These are phyloP conservation scores for Bhutanitis thaidina DNA, from an alignment of 2,888 invertebrate genomes.

Conservation along the genomic window DNA sequence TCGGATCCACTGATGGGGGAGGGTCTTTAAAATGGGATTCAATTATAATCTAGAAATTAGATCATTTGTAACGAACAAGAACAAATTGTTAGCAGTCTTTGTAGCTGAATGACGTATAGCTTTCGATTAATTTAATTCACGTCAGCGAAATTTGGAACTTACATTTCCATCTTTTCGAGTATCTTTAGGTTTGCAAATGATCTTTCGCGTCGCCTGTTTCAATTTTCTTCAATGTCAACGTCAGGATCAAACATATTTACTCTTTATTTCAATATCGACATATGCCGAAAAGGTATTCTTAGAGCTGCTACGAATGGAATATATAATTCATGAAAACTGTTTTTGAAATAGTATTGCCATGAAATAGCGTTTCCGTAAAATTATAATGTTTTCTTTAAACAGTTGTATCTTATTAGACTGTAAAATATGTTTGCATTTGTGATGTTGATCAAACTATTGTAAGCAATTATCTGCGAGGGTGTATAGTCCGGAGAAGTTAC, in stretches of 20 bases:
- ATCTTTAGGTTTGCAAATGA: background rate
- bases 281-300: background rate
- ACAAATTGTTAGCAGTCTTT: constrained; percentile 19
- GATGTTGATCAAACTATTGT: too few species aligned
- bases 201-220: background rate
- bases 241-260: background rate
- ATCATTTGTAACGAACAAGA: constrained; percentile 18
- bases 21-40: constrained; percentile 37
- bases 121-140: constrained; percentile 15
- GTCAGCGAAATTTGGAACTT: constrained; percentile 7
- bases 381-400: too few species aligned
- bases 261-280: background rate
- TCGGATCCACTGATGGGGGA: constrained; percentile 16
- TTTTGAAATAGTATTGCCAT: too few species aligned
- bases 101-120: constrained; percentile 12
- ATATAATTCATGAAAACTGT: background rate
- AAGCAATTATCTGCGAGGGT: too few species aligned
- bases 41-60: constrained; percentile 33
- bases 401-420: too few species aligned
- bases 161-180: background rate
- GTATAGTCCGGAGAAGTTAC: too few species aligned
- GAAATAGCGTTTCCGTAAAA: too few species aligned
- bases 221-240: constrained; percentile 1
- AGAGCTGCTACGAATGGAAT: background rate
- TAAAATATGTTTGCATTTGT: too few species aligned